phyloP scores from a whole-genome alignment of 1,140 invertebrate genomes.

The Acromyrmex charruanus region DNA sequence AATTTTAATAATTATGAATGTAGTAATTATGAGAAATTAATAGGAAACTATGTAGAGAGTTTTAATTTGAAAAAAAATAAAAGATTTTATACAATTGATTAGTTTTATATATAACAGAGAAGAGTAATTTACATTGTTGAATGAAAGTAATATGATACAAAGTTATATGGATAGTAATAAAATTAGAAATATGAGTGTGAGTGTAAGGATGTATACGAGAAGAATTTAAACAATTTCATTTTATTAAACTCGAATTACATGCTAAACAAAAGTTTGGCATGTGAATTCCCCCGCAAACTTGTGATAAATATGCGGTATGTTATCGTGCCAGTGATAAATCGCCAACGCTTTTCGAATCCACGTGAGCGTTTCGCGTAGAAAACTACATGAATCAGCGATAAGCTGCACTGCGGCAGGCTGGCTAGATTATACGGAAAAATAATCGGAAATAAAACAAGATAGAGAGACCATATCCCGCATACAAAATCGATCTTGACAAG shows the following conservation, averaged over 20 bases:
- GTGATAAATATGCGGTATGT: slow-evolving; percentile 54
- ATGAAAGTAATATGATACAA: neutral
- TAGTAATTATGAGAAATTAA: neutral
- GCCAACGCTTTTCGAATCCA: slow-evolving; percentile 30
- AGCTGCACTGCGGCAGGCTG: slow-evolving; percentile 1
- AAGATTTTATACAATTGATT: neutral
- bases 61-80: neutral
- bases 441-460: slow-evolving; percentile 32
- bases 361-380: slow-evolving; percentile 33
- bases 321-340: slow-evolving; percentile 41
- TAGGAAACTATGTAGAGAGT: slow-evolving; percentile 23
- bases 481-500: slow-evolving; percentile 58
- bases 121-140: slow-evolving; percentile 3
- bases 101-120: neutral
- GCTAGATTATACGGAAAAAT: slow-evolving; percentile 30
- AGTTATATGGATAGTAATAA: neutral
- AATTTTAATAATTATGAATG: neutral
- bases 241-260: slow-evolving; percentile 44
- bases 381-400: slow-evolving; percentile 58
- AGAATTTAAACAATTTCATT: slow-evolving; percentile 52
- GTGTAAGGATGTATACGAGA: neutral
- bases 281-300: slow-evolving; percentile 21
- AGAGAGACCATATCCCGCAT: neutral
- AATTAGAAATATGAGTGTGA: neutral
- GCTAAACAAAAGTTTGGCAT: slow-evolving; percentile 39